Base-by-base conservation (phyloP, 2,113 vertebrate genomes). In the Lepus europaeus region DNA sequence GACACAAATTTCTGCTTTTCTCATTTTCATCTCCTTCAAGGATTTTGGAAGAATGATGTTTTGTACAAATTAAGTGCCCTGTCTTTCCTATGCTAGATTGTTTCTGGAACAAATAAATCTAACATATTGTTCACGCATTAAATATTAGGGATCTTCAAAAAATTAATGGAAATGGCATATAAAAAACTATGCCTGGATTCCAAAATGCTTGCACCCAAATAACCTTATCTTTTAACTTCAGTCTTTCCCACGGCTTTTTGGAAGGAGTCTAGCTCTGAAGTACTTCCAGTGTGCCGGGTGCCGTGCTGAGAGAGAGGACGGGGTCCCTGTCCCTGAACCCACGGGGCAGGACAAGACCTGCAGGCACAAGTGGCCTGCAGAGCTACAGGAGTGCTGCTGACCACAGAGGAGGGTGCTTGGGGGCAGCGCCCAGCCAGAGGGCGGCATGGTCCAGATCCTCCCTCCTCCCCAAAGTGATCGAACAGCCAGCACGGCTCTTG, bases 11-110 rank as follows among this genome's bases (percentile, higher is more conserved):
- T 66, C 93, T 89, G 79, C 66, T 33, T 85, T 73, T 85, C 87
- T 95, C 39, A 33, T 69, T 93, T 95, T 91, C 76, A 91, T 96
- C 96, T 90, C 84, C 76, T 80, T 91, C 80, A 96, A 90, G 80
- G 77, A 90, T 69, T 84, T 87, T 20, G 84, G n/a, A 68, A 95
- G 84, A 96, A 95, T 45, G 12, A 83, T 29, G 1, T 93, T 87
- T 94, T 93, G 78, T 81, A 53, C 90, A 36, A 87, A 53, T 85
- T 29, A 90, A 85, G 92, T 61, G 82, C 19, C 73, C 11, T 69
- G 5, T 79, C 76, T 89, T 92, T 66, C 82, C 66, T 59, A n/a
- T 29, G 51, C 69, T 59, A 69, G 31, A 82, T 78, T 88, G 73
- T 64, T 87, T 90, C 81, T 73, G 64, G 51, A 72, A 78, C 82